Base-by-base conservation (phyloP, 2,888 invertebrate genomes). In the Cataglyphis rosenhaueri region DNA sequence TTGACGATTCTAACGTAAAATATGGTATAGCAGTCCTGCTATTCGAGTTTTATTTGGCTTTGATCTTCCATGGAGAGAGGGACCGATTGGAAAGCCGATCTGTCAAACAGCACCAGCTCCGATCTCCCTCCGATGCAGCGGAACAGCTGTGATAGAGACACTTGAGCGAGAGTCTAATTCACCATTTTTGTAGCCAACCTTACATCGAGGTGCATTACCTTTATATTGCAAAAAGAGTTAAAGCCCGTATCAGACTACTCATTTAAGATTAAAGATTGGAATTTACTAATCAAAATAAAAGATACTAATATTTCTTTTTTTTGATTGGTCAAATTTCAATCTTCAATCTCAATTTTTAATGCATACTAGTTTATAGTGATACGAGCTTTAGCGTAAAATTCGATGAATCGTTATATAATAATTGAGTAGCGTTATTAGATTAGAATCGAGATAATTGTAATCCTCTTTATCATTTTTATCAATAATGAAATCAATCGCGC, bases 371-470 rank as follows among this genome's bases (percentile, higher is more conserved):
- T 9, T 38, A 32, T 32, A 32, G 32, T 32, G 38, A 38, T 38
- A 38, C 38, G 9, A 38, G 38, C 9, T 38, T 38, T 44, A 15
- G 44, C 3, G 12, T 41, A 15, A 4, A 32, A 61, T 18, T 62
- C 32, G 57, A 59, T n/a, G 29, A 62, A 61, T 61, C 62, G n/a
- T 62, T 62, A 62, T 35, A 4, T 35, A 62, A 62, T 32, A n/a
- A 35, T 35, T 62, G 9, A 10, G 3, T 32, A 18, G 18, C 21
- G 12, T 25, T 18, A 48, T 48, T 48, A 59, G 21, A n/a, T 62
- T 62, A 32, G n/a, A 32, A 62, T 62, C 3, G 9, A 10, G 4
- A 62, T 9, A 18, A 32, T 18, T 18, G 10, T 32, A 35, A 35
- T n/a, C 1, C 9, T 62, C 12, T 64, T 64, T 21, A 64, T 64